These are phyloP conservation scores for Spatulosminthurus flaviceps DNA, from an alignment of 2,888 invertebrate species.

Conservation along the genomic window DNA sequence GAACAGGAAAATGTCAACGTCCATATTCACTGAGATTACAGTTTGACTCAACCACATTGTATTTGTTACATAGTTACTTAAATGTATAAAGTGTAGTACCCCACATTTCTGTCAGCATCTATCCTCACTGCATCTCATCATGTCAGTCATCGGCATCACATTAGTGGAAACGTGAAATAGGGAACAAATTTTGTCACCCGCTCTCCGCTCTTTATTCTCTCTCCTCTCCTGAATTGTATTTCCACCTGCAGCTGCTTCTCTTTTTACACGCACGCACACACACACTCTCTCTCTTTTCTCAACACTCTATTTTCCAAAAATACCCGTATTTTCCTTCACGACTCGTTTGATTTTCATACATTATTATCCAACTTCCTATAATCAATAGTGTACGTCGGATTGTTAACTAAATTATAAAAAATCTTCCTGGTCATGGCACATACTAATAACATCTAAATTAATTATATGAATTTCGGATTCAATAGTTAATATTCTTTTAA, in stretches of 20 bases:
- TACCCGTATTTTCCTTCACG: too few relatives aligned
- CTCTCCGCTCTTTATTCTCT: neutral
- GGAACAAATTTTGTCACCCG: neutral
- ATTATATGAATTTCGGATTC: too few relatives aligned
- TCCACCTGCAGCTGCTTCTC: neutral
- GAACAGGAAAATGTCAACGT: constrained; percentile 49
- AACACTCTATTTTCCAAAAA: too few relatives aligned
- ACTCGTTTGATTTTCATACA: too few relatives aligned
- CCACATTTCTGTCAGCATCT: constrained; percentile 22
- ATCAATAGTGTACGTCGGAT: too few relatives aligned
- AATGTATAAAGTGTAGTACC: neutral
- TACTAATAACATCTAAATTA: too few relatives aligned
- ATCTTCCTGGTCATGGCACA: too few relatives aligned
- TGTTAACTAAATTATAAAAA: too few relatives aligned
- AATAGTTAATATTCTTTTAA: too few relatives aligned
- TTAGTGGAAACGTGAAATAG: neutral
- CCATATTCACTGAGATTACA: constrained; percentile 13
- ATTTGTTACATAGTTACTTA: neutral
- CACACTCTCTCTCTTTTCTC: too few relatives aligned
- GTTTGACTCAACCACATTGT: constrained; percentile 4
- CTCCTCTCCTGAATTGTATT: neutral
- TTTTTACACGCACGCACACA: neutral
- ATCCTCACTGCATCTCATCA: constrained; percentile 13
- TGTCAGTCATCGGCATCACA: constrained; percentile 1
- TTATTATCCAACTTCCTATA: too few relatives aligned